Evolutionary conservation across 2,113 vertebrate genomes (phyloP), one percentile per base, ranked within the genome.

Genomic region (Chamaetylas fuelleborni): DNA sequence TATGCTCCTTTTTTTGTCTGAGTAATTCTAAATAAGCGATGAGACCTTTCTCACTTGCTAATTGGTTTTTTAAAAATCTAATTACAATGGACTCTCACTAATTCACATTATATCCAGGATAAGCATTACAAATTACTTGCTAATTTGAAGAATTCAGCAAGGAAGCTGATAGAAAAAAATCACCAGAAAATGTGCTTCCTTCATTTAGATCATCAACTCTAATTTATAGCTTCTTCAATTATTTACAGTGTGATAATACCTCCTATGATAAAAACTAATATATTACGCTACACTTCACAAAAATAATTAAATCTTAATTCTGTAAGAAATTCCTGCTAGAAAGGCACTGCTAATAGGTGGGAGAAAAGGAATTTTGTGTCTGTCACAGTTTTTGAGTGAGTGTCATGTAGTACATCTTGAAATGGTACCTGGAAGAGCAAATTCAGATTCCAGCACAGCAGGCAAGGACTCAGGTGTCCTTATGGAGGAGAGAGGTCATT

Each of bases 141-240:
- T 95, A 95, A 96, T 88, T 86, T 90, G 61, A 86, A 90, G 76
- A 74, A 94, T 90, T 81, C 80, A 88, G 61, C 57, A 50, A 88
- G 31, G 76, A 88, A 94, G 56, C 53, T 76, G 43, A 74, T 8
- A 48, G 57, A 19, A 73, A 74, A 54, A 83, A 45, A 36, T 33
- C 20, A 51, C 22, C 20, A 65, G 81, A 92, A 91, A 93, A 90
- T 47, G 38, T 73, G 70, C 56, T 95, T 64, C 43, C 47, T 72
- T 95, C 88, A 88, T 92, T 88, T 90, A 83, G 76, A 73, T 23
- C 54, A 6, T 78, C 93, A 86, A n/a, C 61, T 28, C 28, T 56
- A 88, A 79, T 93, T 95, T 86, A 94, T 90, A 56, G 61, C 70
- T 93, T 88, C 92, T 95, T 96, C 76, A 96, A 95, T 96, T 97